Percentiles rank a stretch among this genome's conserved stretches.
Conservation (phyloP, 2,888 invertebrate genomes). For the Caenorhabditis sp. region DNA sequence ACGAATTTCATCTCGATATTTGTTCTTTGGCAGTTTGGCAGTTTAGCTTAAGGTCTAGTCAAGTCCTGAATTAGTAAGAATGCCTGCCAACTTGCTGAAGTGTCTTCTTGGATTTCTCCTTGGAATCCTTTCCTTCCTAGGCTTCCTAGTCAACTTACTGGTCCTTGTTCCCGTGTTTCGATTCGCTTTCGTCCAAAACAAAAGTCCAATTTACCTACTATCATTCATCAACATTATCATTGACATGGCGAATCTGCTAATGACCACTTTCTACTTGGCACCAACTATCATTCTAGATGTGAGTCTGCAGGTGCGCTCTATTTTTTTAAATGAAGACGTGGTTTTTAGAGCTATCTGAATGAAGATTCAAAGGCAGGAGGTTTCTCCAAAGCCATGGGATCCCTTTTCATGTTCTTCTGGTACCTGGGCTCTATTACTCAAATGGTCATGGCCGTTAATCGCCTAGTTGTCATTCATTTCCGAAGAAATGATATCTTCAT, state of each 20-base stretch:
- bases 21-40: no score
- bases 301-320: neutral
- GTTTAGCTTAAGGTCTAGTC: no score
- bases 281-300: neutral
- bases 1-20: no score
- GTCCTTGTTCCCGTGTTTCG: neutral
- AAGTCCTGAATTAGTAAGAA: neutral
- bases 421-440: neutral
- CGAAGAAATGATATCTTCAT: neutral
- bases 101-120: neutral
- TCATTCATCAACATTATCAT: neutral
- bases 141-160: neutral
- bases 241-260: neutral
- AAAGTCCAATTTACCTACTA: neutral
- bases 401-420: neutral
- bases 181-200: neutral
- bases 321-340: no score
- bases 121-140: neutral
- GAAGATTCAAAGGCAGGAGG: neutral
- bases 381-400: neutral
- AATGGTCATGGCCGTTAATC: neutral
- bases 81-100: neutral
- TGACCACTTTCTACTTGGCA: neutral
- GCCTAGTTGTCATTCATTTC: neutral
- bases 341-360: neutral